Percentiles rank a stretch among this genome's conserved stretches.
Conservation (phyloP, 1,140 invertebrate species). For the Rhizoglyphus robini region DNA sequence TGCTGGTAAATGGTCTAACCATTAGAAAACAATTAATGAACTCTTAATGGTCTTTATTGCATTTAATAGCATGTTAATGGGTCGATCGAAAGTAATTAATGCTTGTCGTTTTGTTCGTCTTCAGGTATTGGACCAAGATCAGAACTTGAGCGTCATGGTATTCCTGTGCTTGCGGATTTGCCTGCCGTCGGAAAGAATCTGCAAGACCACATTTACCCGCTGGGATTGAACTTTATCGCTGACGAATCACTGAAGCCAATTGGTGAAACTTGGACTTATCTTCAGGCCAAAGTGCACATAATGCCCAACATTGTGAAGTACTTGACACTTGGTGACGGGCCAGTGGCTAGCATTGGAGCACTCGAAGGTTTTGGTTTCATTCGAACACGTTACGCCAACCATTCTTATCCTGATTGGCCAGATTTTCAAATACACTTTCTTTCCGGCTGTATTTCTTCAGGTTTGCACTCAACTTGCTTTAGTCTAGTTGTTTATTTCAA, state of each 20-base stretch:
- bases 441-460: constrained; percentile 55
- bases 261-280: constrained; percentile 2
- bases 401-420: constrained; percentile 56
- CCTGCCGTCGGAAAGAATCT: constrained; percentile 38
- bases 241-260: not conserved
- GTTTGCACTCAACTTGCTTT: not conserved
- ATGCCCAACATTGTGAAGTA: constrained; percentile 13
- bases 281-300: constrained; percentile 4
- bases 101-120: not conserved
- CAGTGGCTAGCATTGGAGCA: constrained; percentile 63
- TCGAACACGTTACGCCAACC: constrained; percentile 68
- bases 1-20: no score
- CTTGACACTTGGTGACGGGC: constrained; percentile 48
- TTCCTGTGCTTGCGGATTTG: constrained; percentile 33
- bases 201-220: constrained; percentile 33
- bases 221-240: constrained; percentile 19
- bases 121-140: constrained; percentile 56
- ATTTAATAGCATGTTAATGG: no score
- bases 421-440: constrained; percentile 70
- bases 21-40: no score
- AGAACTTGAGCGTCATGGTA: constrained; percentile 24
- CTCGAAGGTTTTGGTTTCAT: constrained; percentile 70
- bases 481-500: no score
- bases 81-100: no score
- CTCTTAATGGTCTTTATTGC: no score